These are phyloP conservation scores for Actinia tenebrosa DNA, from an alignment of 64 coral and sea anemone genomes.

Conservation along the genomic window DNA sequence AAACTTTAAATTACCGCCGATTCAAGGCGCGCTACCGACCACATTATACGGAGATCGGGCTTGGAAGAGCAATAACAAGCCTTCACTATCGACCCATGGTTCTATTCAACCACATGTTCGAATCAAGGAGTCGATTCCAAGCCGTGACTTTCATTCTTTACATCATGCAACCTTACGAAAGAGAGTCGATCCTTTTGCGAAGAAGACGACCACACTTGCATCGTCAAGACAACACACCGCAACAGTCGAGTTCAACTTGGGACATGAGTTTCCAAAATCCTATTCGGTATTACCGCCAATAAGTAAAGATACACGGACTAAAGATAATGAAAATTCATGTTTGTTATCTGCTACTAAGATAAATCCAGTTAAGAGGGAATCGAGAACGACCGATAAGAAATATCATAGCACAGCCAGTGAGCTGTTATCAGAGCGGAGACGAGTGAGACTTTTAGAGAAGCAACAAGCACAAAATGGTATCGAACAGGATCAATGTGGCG, in stretches of 20 bases:
- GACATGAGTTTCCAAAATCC: slow-evolving; percentile 61
- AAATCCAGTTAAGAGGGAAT: background rate
- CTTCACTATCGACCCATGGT: background rate
- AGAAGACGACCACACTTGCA: background rate
- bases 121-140: background rate
- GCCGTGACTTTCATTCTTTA: background rate
- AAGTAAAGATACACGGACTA: slow-evolving; percentile 1
- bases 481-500: background rate
- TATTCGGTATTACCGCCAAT: slow-evolving; percentile 79
- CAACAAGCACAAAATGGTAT: slow-evolving; percentile 17
- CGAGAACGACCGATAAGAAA: background rate
- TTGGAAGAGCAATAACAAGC: slow-evolving; percentile 28
- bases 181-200: background rate
- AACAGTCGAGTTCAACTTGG: slow-evolving; percentile 19
- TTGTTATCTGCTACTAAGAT: background rate
- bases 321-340: background rate
- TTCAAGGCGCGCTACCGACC: slow-evolving; percentile 59
- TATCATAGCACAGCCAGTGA: background rate
- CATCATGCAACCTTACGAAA: background rate
- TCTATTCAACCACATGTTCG: background rate
- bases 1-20: slow-evolving; percentile 83
- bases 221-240: slow-evolving; percentile 1
- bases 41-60: slow-evolving; percentile 19
- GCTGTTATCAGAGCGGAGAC: slow-evolving; percentile 33
- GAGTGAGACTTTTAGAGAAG: slow-evolving; percentile 21